These are phyloP conservation scores for Beroe ovata DNA, from an alignment of 37 sponge, comb jelly and placozoan species.

Conservation along the genomic window DNA sequence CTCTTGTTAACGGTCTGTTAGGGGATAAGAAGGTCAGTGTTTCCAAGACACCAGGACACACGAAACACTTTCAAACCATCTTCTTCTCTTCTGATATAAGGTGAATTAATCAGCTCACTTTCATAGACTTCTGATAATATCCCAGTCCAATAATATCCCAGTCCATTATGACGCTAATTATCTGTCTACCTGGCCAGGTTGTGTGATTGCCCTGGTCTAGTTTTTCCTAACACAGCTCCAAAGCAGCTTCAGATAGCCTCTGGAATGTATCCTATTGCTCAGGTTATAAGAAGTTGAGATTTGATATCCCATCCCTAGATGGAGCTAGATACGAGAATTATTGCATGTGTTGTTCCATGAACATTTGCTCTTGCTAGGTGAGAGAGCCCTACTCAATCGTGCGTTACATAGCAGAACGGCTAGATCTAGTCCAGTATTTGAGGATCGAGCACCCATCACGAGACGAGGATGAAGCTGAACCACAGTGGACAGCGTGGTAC, in stretches of 20 bases:
- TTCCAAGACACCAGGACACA: constrained; percentile 96
- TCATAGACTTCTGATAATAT: too few species aligned
- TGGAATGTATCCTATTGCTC: constrained; percentile 94
- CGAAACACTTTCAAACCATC: constrained; percentile 98
- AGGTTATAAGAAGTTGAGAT: too few species aligned
- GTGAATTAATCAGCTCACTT: too few species aligned
- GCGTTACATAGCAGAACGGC: constrained; percentile 85
- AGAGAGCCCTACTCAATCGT: constrained; percentile 92
- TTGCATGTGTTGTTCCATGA: too few species aligned
- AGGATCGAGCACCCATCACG: constrained; percentile 72
- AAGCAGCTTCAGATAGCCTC: constrained; percentile 89
- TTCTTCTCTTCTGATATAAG: constrained; percentile 78
- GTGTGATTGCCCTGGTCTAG: constrained; percentile 97
- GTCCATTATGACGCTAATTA: too few species aligned
- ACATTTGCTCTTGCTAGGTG: too few species aligned
- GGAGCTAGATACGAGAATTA: too few species aligned
- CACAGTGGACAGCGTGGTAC: constrained; percentile 82
- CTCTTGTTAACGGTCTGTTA: constrained; percentile 90
- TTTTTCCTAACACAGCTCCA: constrained; percentile 88
- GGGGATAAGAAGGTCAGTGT: constrained; percentile 94
- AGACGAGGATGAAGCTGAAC: background rate
- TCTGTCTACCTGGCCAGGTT: constrained; percentile 70
- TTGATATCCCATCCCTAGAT: background rate
- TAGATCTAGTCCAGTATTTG: constrained; percentile 77
- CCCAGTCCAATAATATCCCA: too few species aligned